Conservation (phyloP, 2,888 invertebrate species). For the Lydus trimaculatus region DNA sequence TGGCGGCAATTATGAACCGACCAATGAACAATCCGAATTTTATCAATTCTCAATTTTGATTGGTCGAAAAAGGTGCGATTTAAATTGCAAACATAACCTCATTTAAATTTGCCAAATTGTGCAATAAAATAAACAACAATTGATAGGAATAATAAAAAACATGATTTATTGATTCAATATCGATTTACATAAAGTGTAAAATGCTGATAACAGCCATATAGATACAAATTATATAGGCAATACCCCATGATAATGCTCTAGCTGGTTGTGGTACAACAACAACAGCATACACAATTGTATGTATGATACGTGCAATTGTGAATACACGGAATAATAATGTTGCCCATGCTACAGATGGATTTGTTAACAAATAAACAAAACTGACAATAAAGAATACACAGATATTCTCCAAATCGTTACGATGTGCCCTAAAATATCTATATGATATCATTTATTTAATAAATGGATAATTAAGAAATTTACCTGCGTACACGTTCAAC, state of each 20-base stretch:
- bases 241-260: constrained; percentile 43
- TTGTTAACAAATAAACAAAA: constrained; percentile 66
- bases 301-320: constrained; percentile 43
- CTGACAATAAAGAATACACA: constrained; percentile 68
- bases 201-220: constrained; percentile 49
- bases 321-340: constrained; percentile 46
- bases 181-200: constrained; percentile 26
- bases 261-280: constrained; percentile 50
- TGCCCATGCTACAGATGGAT: constrained; percentile 63
- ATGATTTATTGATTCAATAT: background rate
- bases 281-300: constrained; percentile 50
- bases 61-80: background rate
- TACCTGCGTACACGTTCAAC: constrained; percentile 61
- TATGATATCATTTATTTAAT: background rate
- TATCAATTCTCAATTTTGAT: background rate
- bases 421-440: constrained; percentile 65
- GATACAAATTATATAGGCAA: constrained; percentile 45
- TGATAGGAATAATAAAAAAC: background rate
- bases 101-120: background rate
- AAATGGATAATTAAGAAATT: background rate
- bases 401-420: constrained; percentile 75
- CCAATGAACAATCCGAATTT: background rate
- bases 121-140: background rate
- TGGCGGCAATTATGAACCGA: background rate
- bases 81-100: background rate